Conservation (phyloP, 2,113 vertebrate genomes). For the Sylvia atricapilla region DNA sequence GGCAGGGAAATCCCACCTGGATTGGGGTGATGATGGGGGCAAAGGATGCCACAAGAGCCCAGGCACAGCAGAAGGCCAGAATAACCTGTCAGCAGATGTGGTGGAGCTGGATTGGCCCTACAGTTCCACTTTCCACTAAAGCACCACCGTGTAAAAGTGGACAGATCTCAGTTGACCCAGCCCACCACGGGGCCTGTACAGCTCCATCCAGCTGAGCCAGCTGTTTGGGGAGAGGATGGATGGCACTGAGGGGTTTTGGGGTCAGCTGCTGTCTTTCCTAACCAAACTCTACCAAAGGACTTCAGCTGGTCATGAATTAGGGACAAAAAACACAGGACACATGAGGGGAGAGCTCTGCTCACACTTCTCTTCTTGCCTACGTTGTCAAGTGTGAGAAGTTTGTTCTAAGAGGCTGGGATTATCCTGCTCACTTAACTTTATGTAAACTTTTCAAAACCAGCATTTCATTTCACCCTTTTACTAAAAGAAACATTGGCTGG, state of each 20-base stretch:
- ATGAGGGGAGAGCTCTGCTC: background rate
- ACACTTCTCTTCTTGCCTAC: background rate
- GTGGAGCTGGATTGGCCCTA: background rate
- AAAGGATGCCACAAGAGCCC: background rate
- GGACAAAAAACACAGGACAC: background rate
- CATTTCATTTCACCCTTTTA: background rate
- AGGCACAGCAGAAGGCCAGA: background rate
- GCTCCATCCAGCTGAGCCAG: background rate
- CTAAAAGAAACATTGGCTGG: background rate
- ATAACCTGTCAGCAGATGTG: background rate
- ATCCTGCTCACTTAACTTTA: background rate
- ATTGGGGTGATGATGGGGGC: accelerated
- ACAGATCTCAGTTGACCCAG: background rate
- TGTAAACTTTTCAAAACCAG: background rate
- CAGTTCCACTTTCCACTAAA: background rate
- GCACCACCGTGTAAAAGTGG: background rate
- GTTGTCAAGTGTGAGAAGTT: background rate
- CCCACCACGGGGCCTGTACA: accelerated
- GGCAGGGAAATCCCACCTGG: background rate
- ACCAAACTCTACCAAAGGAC: background rate
- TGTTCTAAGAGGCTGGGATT: background rate
- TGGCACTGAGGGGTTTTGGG: accelerated
- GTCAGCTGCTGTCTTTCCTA: background rate
- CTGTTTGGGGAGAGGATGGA: background rate
- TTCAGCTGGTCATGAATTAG: background rate